phyloP scores from a whole-genome alignment of 2,797 vertebrate genomes.

The Merluccius polli region DNA sequence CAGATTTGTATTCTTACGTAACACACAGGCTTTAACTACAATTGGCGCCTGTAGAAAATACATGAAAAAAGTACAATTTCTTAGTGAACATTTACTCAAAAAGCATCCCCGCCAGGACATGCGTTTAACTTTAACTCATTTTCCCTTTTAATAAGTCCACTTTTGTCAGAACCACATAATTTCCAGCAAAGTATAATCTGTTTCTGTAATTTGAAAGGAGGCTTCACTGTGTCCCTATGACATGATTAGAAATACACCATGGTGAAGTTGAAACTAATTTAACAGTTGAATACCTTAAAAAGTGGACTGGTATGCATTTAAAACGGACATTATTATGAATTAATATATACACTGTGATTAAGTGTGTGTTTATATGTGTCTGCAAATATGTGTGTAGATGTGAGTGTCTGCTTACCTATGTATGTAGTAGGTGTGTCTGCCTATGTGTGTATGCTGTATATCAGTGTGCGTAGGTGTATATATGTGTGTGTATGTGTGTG shows the following conservation, averaged over 20 bases:
- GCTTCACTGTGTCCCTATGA: too few species aligned
- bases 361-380: background rate
- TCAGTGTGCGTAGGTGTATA: background rate
- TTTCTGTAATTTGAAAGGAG: too few species aligned
- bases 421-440: background rate
- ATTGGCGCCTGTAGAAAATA: too few species aligned
- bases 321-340: background rate
- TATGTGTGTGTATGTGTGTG: too few species aligned
- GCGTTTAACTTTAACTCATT: background rate
- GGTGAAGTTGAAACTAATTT: too few species aligned
- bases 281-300: too few species aligned
- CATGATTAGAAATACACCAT: too few species aligned
- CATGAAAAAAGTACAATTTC: background rate
- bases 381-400: background rate
- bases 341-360: background rate
- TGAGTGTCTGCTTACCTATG: background rate
- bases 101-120: background rate
- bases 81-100: background rate
- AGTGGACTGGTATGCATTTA: background rate
- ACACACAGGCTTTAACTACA: too few species aligned
- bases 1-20: too few species aligned
- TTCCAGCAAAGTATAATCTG: too few species aligned
- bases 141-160: background rate
- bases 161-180: background rate
- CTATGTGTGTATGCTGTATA: background rate